Base-by-base conservation (phyloP, 2,888 invertebrate species). In the Xestobium rufovillosum region DNA sequence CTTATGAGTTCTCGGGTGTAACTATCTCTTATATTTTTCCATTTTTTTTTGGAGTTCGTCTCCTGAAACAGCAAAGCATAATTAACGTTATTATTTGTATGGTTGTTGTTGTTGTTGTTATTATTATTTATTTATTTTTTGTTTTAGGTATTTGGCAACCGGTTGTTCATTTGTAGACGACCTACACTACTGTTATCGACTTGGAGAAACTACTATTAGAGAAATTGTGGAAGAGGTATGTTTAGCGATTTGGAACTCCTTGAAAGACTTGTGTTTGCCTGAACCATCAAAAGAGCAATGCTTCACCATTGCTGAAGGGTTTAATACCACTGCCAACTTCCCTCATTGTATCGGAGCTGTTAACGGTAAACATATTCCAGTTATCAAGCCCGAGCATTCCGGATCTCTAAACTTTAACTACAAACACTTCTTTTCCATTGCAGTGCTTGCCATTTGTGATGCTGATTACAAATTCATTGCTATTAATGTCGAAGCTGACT, bases 351-450 rank as follows among this genome's bases (percentile, higher is more conserved):
- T 29, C 29, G 29, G 29, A 29, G 29, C 29, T 13, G 23, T 19
- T 19, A n/a, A 19, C 23, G 23, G 23, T 19, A 19, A 19, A n/a
- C 23, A 19, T n/a, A 19, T 19, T 19, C 23, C 6, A 19, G 23
- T 19, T 19, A 19, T 19, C 23, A 19, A 19, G 23, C 36, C 10
- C 12, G 28, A 34, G 12, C 10, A 36, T 27, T 15, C 36, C 14
- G 34, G 34, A 3, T 34, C 34, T 14, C 34, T 28, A 30, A 19
- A 28, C 34, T 34, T 30, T 11, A 34, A 34, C 16, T 36, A 36
- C 31, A 36, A 36, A 32, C 28, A 36, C 9, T 11, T 9, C 2
- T 36, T 36, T 36, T 26, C 2, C 11, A 36, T 31, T 10, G 36
- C 30, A 3, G 12, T 36, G 16, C 26, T 36, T 10, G 30, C 36